phyloP scores from a whole-genome alignment of 2,797 vertebrate species.

The Sebastiscus tertius region DNA sequence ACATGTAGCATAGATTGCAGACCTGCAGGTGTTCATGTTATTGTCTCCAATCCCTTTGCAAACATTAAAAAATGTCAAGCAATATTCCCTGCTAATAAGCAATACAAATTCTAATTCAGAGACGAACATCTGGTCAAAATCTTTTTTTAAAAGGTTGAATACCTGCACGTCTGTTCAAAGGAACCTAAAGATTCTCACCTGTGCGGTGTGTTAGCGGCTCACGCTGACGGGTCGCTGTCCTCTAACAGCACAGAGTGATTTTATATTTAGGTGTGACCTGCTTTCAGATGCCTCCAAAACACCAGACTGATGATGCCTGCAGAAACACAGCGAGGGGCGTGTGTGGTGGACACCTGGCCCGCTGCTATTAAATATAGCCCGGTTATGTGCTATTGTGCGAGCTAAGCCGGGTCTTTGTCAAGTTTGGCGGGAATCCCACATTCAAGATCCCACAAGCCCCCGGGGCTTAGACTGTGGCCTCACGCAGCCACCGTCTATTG shows the following conservation, averaged over 20 bases:
- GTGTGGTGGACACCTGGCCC: constrained; percentile 31
- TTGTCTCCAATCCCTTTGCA: neutral
- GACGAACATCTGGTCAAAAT: neutral
- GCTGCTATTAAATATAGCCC: constrained; percentile 51
- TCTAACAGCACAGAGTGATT: constrained; percentile 53
- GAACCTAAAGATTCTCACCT: constrained; percentile 46
- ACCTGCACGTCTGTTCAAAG: neutral
- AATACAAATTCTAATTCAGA: neutral
- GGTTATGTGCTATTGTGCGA: constrained; percentile 51
- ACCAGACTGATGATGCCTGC: neutral
- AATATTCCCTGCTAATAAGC: neutral
- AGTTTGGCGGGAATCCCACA: constrained; percentile 51
- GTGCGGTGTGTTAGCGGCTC: constrained; percentile 17
- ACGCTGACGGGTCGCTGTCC: neutral
- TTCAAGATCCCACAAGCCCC: constrained; percentile 28
- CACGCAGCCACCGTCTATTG: constrained; percentile 9
- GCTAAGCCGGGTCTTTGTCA: constrained; percentile 59
- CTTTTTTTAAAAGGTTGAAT: neutral
- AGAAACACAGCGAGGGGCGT: neutral
- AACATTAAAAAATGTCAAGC: neutral
- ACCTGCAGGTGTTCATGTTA: neutral
- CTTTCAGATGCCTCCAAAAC: constrained; percentile 51
- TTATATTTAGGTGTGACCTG: constrained; percentile 88
- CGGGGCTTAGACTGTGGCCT: constrained; percentile 27
- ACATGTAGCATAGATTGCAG: neutral